Evolutionary conservation across 2,888 invertebrate species (phyloP).

Genomic region (Drepana falcataria): DNA sequence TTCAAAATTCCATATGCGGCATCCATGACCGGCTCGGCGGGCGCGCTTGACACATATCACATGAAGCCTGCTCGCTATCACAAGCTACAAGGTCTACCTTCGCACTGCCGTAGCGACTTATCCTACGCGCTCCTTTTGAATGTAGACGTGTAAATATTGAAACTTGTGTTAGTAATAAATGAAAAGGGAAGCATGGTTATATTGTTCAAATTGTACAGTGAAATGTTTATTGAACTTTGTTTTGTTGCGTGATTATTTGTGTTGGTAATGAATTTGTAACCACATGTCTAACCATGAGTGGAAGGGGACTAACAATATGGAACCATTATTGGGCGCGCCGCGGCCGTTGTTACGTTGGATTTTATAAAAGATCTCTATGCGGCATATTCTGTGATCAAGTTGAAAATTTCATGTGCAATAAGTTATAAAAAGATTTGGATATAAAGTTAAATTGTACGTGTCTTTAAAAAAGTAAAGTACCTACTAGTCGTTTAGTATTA

Average conservation of each 20-base stretch:
- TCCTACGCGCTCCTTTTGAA: neutral
- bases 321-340: neutral
- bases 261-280: neutral
- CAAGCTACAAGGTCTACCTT: neutral
- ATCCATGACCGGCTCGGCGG: constrained; percentile 24
- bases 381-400: constrained; percentile 59
- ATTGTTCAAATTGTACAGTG: constrained; percentile 9
- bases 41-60: constrained; percentile 39
- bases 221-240: constrained; percentile 5
- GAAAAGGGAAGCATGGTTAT: neutral
- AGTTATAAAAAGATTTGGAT: constrained; percentile 22
- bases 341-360: constrained; percentile 13
- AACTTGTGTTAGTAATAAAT: neutral
- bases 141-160: neutral
- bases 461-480: neutral
- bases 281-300: neutral
- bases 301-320: neutral
- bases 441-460: constrained; percentile 8
- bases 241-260: constrained; percentile 6
- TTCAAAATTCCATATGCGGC: constrained; percentile 62
- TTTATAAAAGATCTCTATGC: constrained; percentile 52
- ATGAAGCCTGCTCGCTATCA: constrained; percentile 20
- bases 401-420: constrained; percentile 63
- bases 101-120: no score
- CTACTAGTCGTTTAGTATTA: constrained; percentile 44